Evolutionary conservation across 53 echinoderm and acorn worm genomes (phyloP), one percentile per base, ranked within the genome.

Genomic region (Echinarachnius parma): DNA sequence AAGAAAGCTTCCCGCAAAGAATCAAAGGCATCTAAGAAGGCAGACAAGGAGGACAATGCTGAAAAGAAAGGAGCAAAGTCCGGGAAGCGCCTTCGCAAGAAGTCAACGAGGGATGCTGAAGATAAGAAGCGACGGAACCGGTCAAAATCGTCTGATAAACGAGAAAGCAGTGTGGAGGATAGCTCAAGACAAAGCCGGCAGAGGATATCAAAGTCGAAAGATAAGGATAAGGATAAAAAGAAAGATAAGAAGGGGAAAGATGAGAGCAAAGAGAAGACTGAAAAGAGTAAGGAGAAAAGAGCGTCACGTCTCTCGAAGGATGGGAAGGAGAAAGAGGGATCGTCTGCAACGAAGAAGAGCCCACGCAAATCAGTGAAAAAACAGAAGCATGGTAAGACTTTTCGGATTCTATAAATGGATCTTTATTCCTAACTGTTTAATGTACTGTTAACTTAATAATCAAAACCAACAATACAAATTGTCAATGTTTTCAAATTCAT

Each of bases 301-400:
- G 58, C 3, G 5, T 19, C 62, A 32, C 77, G 76, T 22, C 66
- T 61, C 56, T 53, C 26, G 13, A 36, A 53, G n/a, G 29, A 46
- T 28, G 16, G 36, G 25, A 62, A 69, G 59, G 62, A 67, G 24
- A 50, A 11, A 14, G 57, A 62, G 46, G 70, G 48, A 32, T 45
- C 48, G 28, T 60, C 69, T 18, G 77, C 42, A 57, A 76, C 61
- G 62, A 80, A 59, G 66, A 19, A 82, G 76, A 11, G n/a, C n/a
- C n/a, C 21, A 82, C 64, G 46, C 64, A 75, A 31, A 49, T 46
- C 55, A n/a, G n/a, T n/a, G n/a, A 72, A 72, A 57, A 72, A 72
- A 39, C 3, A 22, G 19, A 55, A 72, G 16, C 42, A 21, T 72
- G 74, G 74, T 72, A 56, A 72, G 74, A 27, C 27, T 37, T 37